phyloP scores from a whole-genome alignment of 2,113 vertebrate species.

The Galbula dea region DNA sequence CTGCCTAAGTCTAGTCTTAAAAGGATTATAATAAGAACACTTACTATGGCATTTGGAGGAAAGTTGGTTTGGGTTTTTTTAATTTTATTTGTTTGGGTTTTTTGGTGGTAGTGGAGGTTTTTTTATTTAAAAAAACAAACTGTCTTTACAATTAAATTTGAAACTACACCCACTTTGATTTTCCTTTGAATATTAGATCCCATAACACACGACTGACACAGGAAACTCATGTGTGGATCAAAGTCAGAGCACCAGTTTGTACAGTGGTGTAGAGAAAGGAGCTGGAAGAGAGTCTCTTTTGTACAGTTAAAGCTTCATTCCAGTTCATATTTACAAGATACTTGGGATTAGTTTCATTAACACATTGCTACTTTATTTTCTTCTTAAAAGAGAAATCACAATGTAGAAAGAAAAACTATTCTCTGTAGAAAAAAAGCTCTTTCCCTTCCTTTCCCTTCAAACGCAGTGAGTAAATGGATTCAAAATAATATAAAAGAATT shows the following conservation, averaged over 20 bases:
- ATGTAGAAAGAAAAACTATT: background rate
- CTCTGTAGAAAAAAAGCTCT: background rate
- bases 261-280: background rate
- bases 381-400: background rate
- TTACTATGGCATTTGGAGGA: background rate
- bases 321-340: background rate
- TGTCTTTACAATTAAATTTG: background rate
- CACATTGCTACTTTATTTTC: background rate
- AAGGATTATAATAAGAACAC: background rate
- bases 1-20: background rate
- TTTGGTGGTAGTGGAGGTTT: too few relatives aligned
- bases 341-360: background rate
- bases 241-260: background rate
- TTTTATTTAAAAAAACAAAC: background rate
- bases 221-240: background rate
- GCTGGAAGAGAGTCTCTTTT: background rate
- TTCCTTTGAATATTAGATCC: background rate
- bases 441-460: background rate
- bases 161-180: background rate
- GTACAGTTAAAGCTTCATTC: background rate
- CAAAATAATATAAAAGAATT: background rate
- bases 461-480: background rate
- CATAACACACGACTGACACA: background rate
- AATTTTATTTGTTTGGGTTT: too few relatives aligned
- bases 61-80: background rate